These are phyloP conservation scores for Dufourea novaeangliae DNA, from an alignment of 1,140 invertebrate genomes.

Conservation along the genomic window DNA sequence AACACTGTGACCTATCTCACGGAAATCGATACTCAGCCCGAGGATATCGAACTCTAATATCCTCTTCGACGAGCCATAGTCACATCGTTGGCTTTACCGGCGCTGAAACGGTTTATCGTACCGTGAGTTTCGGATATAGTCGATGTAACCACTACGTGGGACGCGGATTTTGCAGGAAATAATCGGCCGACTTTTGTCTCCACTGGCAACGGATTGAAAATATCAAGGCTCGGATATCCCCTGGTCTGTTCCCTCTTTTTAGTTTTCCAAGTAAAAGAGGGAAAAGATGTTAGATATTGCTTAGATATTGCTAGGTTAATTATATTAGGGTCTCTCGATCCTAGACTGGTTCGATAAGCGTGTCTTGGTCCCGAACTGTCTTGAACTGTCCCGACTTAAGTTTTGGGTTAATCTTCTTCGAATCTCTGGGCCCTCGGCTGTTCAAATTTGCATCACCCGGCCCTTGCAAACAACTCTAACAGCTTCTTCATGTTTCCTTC, in stretches of 20 bases:
- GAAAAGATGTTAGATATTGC: constrained; percentile 23
- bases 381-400: too few species aligned
- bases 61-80: constrained; percentile 55
- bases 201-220: constrained; percentile 34
- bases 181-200: constrained; percentile 42
- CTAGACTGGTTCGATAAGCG: too few species aligned
- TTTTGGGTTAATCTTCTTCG: too few species aligned
- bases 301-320: too few species aligned
- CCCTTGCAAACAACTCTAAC: too few species aligned
- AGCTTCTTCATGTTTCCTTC: too few species aligned
- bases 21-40: constrained; percentile 63
- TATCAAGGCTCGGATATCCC: constrained; percentile 30
- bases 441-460: too few species aligned
- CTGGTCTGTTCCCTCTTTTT: background rate
- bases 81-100: constrained; percentile 43
- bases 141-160: constrained; percentile 22
- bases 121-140: constrained; percentile 51
- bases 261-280: constrained; percentile 12
- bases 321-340: too few species aligned
- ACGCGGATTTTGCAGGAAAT: constrained; percentile 37
- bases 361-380: too few species aligned
- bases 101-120: constrained; percentile 49
- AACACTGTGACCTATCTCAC: constrained; percentile 60
- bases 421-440: too few species aligned
- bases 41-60: constrained; percentile 67